phyloP scores from a whole-genome alignment of 2,113 vertebrate genomes.

The Ictalurus punctatus region DNA sequence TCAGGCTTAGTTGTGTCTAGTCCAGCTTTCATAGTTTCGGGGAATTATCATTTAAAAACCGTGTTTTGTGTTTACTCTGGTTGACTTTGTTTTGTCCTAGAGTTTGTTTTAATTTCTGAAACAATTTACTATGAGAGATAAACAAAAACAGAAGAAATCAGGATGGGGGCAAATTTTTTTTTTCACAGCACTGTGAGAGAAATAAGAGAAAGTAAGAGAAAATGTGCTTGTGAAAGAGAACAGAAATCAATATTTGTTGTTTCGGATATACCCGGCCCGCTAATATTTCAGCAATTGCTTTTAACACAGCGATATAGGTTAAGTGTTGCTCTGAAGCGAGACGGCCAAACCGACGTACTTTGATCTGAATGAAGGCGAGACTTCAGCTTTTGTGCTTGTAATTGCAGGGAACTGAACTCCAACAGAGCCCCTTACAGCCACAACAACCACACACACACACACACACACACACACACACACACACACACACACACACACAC shows the following conservation, averaged over 20 bases:
- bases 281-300: conserved; percentile 5
- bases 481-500: conserved; percentile 10
- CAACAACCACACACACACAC: neutral
- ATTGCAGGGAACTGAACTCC: conserved; percentile 33
- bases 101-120: no score
- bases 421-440: conserved; percentile 24
- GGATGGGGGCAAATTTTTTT: no score
- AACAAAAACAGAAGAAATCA: no score
- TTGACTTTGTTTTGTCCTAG: no score
- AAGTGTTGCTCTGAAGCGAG: conserved; percentile 20
- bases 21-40: no score
- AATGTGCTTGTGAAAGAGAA: neutral
- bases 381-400: conserved; percentile 36
- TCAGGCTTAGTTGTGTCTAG: no score
- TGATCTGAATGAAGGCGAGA: conserved; percentile 42
- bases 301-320: conserved; percentile 30
- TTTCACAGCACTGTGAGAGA: neutral
- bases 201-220: neutral
- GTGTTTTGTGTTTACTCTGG: no score
- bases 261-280: neutral
- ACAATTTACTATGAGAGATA: no score
- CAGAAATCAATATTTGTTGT: neutral
- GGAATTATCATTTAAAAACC: no score
- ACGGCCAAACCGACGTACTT: conserved; percentile 14
- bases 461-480: conserved; percentile 4